These are phyloP conservation scores for Microchirus variegatus DNA, from an alignment of 2,797 vertebrate species.

Conservation along the genomic window DNA sequence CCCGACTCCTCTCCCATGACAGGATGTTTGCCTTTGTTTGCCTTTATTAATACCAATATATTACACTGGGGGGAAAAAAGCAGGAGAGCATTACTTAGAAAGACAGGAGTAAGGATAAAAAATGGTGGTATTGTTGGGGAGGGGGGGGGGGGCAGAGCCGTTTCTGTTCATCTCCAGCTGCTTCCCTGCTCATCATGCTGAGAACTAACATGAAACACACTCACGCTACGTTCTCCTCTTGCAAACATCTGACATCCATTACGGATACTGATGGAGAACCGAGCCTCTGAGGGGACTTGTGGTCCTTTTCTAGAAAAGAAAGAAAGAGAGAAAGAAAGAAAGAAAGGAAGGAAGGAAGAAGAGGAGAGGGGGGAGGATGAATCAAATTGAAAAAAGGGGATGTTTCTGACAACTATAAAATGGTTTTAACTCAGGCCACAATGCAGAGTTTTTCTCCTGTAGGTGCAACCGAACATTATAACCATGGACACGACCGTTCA, in stretches of 20 bases:
- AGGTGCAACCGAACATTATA: conserved; percentile 23
- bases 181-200: conserved; percentile 82
- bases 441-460: conserved; percentile 14
- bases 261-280: conserved; percentile 73
- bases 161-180: conserved; percentile 85
- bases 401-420: conserved; percentile 56
- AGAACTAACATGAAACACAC: conserved; percentile 85
- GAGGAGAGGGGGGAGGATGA: conserved; percentile 39
- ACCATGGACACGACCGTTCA: conserved; percentile 24
- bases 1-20: conserved; percentile 66
- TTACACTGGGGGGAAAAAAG: conserved; percentile 65
- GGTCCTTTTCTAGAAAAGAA: conserved; percentile 65
- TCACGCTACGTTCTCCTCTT: conserved; percentile 81
- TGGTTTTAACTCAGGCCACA: conserved; percentile 35
- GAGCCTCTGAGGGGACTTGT: conserved; percentile 69
- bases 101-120: conserved; percentile 67
- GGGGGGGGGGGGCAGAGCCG: conserved; percentile 58
- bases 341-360: conserved; percentile 26
- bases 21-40: conserved; percentile 78
- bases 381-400: conserved; percentile 46
- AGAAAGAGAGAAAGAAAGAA: conserved; percentile 14
- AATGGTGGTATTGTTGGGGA: conserved; percentile 75
- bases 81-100: conserved; percentile 55
- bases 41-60: conserved; percentile 84
- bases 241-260: conserved; percentile 86